These are phyloP conservation scores for Hypsopygia costalis DNA, from an alignment of 2,888 invertebrate species.

Conservation along the genomic window DNA sequence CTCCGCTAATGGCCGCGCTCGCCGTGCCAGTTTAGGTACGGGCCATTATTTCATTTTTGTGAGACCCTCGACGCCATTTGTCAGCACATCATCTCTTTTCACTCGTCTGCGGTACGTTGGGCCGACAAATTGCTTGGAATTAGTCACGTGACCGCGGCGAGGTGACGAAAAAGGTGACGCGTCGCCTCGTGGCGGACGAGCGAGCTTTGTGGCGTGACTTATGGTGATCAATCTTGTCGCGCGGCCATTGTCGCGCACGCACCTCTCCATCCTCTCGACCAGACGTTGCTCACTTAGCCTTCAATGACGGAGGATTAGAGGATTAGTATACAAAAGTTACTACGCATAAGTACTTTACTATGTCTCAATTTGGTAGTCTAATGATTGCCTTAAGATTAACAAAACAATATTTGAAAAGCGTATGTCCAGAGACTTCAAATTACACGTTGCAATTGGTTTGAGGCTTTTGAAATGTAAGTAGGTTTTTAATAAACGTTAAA, in stretches of 20 bases:
- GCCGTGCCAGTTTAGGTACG: slow-evolving; percentile 70
- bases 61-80: slow-evolving; percentile 75
- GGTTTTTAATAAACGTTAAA: too few species aligned
- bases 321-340: slow-evolving; percentile 30
- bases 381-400: slow-evolving; percentile 7
- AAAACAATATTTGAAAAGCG: slow-evolving; percentile 4
- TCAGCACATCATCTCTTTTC: slow-evolving; percentile 77
- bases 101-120: slow-evolving; percentile 64
- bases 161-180: slow-evolving; percentile 79
- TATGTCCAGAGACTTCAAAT: too few species aligned
- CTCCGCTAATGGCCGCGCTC: slow-evolving; percentile 73
- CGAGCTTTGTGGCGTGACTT: slow-evolving; percentile 50
- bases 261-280: slow-evolving; percentile 48
- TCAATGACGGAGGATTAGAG: slow-evolving; percentile 45
- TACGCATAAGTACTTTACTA: slow-evolving; percentile 13
- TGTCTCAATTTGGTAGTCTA: slow-evolving; percentile 19
- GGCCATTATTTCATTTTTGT: slow-evolving; percentile 78
- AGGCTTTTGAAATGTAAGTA: too few species aligned
- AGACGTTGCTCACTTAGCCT: slow-evolving; percentile 24
- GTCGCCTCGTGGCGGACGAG: slow-evolving; percentile 47
- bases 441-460: too few species aligned
- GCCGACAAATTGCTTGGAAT: slow-evolving; percentile 75
- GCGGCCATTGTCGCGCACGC: slow-evolving; percentile 56
- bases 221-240: slow-evolving; percentile 64
- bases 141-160: slow-evolving; percentile 74